Conservation (phyloP, 1,140 invertebrate genomes). For the Pseudomyrmex flavicornis region DNA sequence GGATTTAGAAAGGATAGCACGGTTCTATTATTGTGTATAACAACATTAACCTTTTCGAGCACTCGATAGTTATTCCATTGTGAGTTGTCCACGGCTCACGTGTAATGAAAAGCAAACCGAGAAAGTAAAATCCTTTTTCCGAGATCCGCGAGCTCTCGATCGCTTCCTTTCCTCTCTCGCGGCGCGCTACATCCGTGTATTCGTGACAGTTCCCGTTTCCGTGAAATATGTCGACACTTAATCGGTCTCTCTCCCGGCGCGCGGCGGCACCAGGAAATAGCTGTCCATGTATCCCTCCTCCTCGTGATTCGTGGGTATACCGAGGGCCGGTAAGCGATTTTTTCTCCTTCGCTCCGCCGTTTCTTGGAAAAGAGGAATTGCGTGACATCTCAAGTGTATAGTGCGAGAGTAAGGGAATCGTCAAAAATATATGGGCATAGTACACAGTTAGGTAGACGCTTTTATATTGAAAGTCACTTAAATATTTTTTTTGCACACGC, state of each 20-base stretch:
- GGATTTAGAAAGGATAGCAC: background rate
- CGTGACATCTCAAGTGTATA: background rate
- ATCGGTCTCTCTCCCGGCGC: conserved; percentile 39
- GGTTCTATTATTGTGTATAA: background rate
- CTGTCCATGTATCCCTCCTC: conserved; percentile 14
- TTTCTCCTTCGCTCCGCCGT: background rate
- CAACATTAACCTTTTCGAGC: background rate
- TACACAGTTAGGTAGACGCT: too few species aligned
- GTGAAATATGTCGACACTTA: conserved; percentile 65
- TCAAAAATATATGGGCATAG: too few species aligned
- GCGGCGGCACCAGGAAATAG: conserved; percentile 28
- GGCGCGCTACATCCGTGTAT: conserved; percentile 34
- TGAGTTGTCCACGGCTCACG: background rate
- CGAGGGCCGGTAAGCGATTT: conserved; percentile 34
- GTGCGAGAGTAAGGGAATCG: too few species aligned
- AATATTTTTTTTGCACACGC: too few species aligned
- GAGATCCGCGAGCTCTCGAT: conserved; percentile 32
- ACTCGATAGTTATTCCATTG: background rate
- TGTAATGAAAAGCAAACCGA: background rate
- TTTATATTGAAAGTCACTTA: too few species aligned
- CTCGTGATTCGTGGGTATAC: conserved; percentile 42
- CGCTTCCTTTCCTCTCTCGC: conserved; percentile 14
- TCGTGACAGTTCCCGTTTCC: conserved; percentile 61
- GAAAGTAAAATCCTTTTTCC: conserved; percentile 12
- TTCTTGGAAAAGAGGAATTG: background rate